Percentiles rank a stretch among this genome's conserved stretches.
These are phyloP conservation scores for Acleris laterana DNA, from an alignment of 2,888 invertebrate genomes.

Conservation along the genomic window DNA sequence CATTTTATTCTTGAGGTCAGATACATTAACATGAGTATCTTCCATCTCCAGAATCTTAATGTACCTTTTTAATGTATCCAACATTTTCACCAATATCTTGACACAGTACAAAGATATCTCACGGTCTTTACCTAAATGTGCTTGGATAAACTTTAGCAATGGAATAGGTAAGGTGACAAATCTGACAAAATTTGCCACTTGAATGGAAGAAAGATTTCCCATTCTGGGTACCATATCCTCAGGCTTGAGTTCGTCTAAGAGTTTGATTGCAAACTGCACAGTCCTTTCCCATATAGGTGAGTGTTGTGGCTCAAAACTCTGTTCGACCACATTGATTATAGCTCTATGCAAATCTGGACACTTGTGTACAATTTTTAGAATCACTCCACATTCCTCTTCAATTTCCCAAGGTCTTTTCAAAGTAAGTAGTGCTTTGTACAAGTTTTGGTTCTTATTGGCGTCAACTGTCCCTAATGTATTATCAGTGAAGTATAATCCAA, in stretches of 20 bases:
- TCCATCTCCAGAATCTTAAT: conserved; percentile 78
- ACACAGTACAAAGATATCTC: conserved; percentile 75
- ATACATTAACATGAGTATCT: conserved; percentile 52
- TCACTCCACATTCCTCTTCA: conserved; percentile 85
- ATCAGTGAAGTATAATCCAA: conserved; percentile 91
- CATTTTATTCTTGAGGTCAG: conserved; percentile 67
- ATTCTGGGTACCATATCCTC: conserved; percentile 77
- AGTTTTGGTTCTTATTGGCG: conserved; percentile 84
- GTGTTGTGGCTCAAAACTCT: conserved; percentile 85
- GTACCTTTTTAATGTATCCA: conserved; percentile 78
- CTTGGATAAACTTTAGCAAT: conserved; percentile 74
- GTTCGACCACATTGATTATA: conserved; percentile 84
- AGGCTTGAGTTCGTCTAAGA: conserved; percentile 76
- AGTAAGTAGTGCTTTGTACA: conserved; percentile 86
- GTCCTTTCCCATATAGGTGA: conserved; percentile 82
- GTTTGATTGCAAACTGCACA: conserved; percentile 70
- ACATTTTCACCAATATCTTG: conserved; percentile 82
- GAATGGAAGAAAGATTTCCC: conserved; percentile 71
- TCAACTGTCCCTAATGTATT: conserved; percentile 85
- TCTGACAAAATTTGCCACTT: conserved; percentile 80
- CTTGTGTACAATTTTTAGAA: conserved; percentile 86
- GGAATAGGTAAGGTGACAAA: conserved; percentile 78
- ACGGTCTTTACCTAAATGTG: conserved; percentile 63
- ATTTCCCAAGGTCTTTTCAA: conserved; percentile 89
- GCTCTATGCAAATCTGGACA: conserved; percentile 90